Percentiles rank a stretch among this genome's conserved stretches.
phyloP scores from a whole-genome alignment of 2,888 invertebrate genomes.

The Melanargia galathea region DNA sequence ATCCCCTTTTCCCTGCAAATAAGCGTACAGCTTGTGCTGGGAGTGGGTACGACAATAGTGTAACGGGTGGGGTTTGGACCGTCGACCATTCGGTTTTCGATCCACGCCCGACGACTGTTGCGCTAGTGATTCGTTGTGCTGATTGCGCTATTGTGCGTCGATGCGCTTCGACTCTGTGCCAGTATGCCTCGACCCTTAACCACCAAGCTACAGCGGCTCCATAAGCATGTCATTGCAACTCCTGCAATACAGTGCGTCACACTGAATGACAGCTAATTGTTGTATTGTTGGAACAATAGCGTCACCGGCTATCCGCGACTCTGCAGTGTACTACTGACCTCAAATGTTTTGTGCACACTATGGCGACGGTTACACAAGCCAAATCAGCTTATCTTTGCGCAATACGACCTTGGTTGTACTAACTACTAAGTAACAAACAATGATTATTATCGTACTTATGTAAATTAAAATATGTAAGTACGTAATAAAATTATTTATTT shows the following conservation, averaged over 20 bases:
- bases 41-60: too few relatives aligned
- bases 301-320: slow-evolving; percentile 6
- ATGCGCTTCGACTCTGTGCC: too few relatives aligned
- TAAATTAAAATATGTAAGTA: not conserved
- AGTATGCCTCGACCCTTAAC: not conserved
- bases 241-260: slow-evolving; percentile 8
- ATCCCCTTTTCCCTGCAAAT: too few relatives aligned
- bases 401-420: slow-evolving; percentile 11
- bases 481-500: too few relatives aligned
- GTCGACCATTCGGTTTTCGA: too few relatives aligned
- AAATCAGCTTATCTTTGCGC: slow-evolving; percentile 2
- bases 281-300: slow-evolving; percentile 32
- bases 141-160: too few relatives aligned
- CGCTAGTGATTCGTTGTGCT: too few relatives aligned
- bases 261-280: slow-evolving; percentile 24
- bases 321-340: slow-evolving; percentile 23
- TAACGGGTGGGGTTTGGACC: too few relatives aligned
- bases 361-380: slow-evolving; percentile 6
- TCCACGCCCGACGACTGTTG: too few relatives aligned
- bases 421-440: slow-evolving; percentile 4
- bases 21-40: too few relatives aligned
- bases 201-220: not conserved
- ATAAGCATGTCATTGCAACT: slow-evolving; percentile 19
- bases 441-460: not conserved
- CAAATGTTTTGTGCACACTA: slow-evolving; percentile 13